A percentile compares a stretch with the other conserved stretches of the same genome.
These are phyloP conservation scores for Nebria brevicollis DNA, from an alignment of 2,888 invertebrate species.

Conservation along the genomic window DNA sequence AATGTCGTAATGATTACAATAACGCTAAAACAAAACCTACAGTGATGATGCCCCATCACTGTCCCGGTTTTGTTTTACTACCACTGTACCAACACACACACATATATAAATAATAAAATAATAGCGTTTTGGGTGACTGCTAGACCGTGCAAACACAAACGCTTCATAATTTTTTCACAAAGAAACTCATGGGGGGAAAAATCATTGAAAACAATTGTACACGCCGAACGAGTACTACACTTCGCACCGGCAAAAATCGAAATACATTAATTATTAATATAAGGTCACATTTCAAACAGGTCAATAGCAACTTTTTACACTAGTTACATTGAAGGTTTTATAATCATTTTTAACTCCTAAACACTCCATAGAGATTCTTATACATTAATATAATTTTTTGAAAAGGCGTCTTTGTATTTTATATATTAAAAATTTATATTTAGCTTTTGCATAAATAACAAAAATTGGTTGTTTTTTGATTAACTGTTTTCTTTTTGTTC, in stretches of 20 bases:
- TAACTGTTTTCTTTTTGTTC: too few relatives aligned
- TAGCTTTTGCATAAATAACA: too few relatives aligned
- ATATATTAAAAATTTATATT: too few relatives aligned
- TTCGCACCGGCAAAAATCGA: too few relatives aligned
- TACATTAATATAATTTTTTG: too few relatives aligned
- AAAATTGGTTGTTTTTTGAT: too few relatives aligned
- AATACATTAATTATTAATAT: not conserved
- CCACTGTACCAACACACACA: not conserved
- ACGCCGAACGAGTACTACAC: too few relatives aligned
- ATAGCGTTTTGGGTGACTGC: constrained; percentile 34
- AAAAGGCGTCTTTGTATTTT: too few relatives aligned
- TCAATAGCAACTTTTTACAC: not conserved
- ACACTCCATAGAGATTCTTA: too few relatives aligned
- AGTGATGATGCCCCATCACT: not conserved
- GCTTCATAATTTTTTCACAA: constrained; percentile 30
- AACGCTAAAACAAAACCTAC: not conserved
- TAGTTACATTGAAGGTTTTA: too few relatives aligned
- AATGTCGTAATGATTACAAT: constrained; percentile 9
- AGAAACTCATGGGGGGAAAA: constrained; percentile 23
- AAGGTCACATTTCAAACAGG: not conserved
- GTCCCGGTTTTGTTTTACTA: not conserved
- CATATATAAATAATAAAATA: constrained; percentile 34
- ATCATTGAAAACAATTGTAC: not conserved
- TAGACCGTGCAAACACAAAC: constrained; percentile 31
- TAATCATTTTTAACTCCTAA: too few relatives aligned